A percentile compares a stretch with the other conserved stretches of the same genome.
Conservation (phyloP, 2,888 invertebrate species). For the Cabera pusaria region DNA sequence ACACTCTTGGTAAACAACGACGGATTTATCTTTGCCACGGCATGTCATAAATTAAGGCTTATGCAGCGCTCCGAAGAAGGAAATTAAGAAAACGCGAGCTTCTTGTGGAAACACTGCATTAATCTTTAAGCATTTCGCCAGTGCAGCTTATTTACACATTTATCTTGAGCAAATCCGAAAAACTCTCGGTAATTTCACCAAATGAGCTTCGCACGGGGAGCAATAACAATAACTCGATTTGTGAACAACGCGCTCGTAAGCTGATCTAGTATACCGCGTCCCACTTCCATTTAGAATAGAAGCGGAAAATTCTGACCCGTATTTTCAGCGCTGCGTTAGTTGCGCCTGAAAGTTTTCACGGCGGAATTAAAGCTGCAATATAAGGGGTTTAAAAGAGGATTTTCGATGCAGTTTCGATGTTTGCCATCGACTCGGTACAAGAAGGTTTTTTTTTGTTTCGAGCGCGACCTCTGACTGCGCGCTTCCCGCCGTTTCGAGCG, state of each 20-base stretch:
- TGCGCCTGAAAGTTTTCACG: slow-evolving; percentile 48
- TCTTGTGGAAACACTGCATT: slow-evolving; percentile 50
- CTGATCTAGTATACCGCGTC: slow-evolving; percentile 71
- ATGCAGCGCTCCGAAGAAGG: slow-evolving; percentile 54
- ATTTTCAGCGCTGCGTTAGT: slow-evolving; percentile 65
- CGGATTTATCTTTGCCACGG: slow-evolving; percentile 62
- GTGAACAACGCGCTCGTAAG: slow-evolving; percentile 78
- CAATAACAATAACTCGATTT: slow-evolving; percentile 82
- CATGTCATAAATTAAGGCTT: slow-evolving; percentile 60
- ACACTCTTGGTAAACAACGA: slow-evolving; percentile 55
- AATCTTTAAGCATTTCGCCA: slow-evolving; percentile 42
- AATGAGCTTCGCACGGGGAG: slow-evolving; percentile 75
- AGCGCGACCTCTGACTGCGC: slow-evolving; percentile 60
- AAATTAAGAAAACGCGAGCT: slow-evolving; percentile 61
- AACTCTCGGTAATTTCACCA: slow-evolving; percentile 65
- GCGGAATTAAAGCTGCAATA: slow-evolving; percentile 64
- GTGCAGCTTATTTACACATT: slow-evolving; percentile 37
- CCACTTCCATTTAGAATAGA: slow-evolving; percentile 45
- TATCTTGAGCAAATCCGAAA: slow-evolving; percentile 43
- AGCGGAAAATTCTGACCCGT: slow-evolving; percentile 52
- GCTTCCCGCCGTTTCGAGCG: slow-evolving; percentile 59
- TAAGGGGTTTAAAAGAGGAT: slow-evolving; percentile 56
- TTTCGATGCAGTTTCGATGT: slow-evolving; percentile 54
- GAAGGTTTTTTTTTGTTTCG: slow-evolving; percentile 63
- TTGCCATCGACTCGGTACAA: slow-evolving; percentile 50